Percentiles rank a stretch among this genome's conserved stretches.
phyloP scores from a whole-genome alignment of 2,797 vertebrate species.

The Chelmon rostratus region DNA sequence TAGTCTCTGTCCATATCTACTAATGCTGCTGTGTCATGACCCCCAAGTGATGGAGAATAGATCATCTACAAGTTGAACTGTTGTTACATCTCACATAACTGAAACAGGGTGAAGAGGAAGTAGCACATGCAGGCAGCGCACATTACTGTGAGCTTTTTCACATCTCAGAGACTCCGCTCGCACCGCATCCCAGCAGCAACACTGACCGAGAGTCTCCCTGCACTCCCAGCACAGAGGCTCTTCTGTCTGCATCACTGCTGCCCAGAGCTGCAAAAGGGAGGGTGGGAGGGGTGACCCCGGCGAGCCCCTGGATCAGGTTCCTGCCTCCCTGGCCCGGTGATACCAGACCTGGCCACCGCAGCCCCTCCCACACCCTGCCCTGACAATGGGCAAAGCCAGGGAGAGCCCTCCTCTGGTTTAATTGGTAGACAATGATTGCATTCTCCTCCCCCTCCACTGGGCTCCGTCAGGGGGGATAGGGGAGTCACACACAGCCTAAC shows the following conservation, averaged over 20 bases:
- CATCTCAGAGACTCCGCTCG: slow-evolving; percentile 11
- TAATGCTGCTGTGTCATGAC: background rate
- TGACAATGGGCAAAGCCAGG: slow-evolving; percentile 70
- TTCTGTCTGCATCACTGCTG: slow-evolving; percentile 73
- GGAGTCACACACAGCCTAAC: slow-evolving; percentile 69
- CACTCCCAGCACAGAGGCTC: slow-evolving; percentile 72
- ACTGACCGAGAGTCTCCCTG: slow-evolving; percentile 27
- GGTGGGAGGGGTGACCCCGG: slow-evolving; percentile 46
- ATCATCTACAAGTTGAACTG: too few species aligned
- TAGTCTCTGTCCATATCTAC: slow-evolving; percentile 9
- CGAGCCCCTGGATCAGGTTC: slow-evolving; percentile 75
- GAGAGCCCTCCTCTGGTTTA: slow-evolving; percentile 61
- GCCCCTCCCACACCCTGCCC: slow-evolving; percentile 76
- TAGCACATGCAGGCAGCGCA: background rate
- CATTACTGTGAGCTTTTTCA: slow-evolving; percentile 22
- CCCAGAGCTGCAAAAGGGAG: slow-evolving; percentile 48
- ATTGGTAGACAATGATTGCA: slow-evolving; percentile 78
- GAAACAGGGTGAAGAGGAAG: background rate
- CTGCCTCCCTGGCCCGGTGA: slow-evolving; percentile 64
- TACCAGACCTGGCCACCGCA: slow-evolving; percentile 74
- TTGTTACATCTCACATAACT: background rate
- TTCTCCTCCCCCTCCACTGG: slow-evolving; percentile 61
- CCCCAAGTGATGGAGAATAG: background rate
- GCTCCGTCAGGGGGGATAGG: slow-evolving; percentile 45
- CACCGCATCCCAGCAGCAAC: slow-evolving; percentile 30